Conservation (phyloP, 2,797 vertebrate genomes). For the Danio kyathit region DNA sequence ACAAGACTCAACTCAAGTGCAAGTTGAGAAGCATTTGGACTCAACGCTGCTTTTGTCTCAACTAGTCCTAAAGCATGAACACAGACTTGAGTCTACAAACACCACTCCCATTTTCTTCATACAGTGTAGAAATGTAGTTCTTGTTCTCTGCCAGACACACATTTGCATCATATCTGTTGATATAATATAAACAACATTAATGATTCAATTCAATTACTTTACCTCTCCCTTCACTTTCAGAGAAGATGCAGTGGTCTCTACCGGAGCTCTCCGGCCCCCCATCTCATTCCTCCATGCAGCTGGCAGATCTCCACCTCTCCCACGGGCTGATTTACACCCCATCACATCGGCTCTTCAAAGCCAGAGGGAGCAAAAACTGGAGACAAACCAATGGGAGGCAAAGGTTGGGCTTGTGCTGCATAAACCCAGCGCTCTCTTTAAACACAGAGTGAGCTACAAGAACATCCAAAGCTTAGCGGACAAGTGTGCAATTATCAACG, state of each 20-base stretch:
- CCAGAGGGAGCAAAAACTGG: slow-evolving; percentile 42
- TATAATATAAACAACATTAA: background rate
- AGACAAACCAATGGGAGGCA: slow-evolving; percentile 60
- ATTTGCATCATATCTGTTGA: background rate
- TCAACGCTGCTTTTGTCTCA: background rate
- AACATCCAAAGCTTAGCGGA: slow-evolving; percentile 39
- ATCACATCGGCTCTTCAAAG: slow-evolving; percentile 55
- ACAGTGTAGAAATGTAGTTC: background rate
- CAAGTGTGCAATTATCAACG: slow-evolving; percentile 46
- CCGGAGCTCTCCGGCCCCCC: slow-evolving; percentile 49
- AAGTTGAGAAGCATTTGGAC: background rate
- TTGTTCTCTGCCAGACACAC: background rate
- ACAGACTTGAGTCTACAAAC: background rate
- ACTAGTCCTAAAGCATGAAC: background rate
- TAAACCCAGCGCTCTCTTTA: slow-evolving; percentile 49
- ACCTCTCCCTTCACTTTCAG: slow-evolving; percentile 40
- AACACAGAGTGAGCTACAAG: slow-evolving; percentile 23
- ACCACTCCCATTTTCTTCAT: background rate
- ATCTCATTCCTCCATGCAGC: slow-evolving; percentile 69
- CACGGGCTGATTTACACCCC: slow-evolving; percentile 70
- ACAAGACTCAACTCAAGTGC: background rate
- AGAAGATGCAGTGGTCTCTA: slow-evolving; percentile 57
- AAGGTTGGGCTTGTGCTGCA: slow-evolving; percentile 53
- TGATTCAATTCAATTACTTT: slow-evolving; percentile 58
- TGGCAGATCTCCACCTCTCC: slow-evolving; percentile 76